Base-by-base conservation (phyloP, 2,888 invertebrate species). In the Pyrrhia umbra region DNA sequence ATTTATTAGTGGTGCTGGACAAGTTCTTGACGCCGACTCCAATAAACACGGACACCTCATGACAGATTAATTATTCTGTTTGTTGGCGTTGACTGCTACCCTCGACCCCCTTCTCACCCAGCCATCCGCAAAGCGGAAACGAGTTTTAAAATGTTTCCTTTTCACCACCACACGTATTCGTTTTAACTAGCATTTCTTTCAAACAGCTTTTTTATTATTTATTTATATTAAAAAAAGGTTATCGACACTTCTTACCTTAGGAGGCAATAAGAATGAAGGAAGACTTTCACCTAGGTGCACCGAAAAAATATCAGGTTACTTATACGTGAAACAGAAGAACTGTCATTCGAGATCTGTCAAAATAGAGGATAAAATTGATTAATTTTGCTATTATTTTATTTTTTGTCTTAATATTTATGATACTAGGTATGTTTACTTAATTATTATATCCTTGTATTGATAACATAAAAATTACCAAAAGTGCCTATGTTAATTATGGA, bases 21-120 rank as follows among this genome's bases (percentile, higher is more conserved):
- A 73, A 78, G 79, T 79, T 75, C 76, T 69, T 78, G 77, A 80
- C 76, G 73, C 68, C 55, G 58, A 72, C 65, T 67, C 59, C 83
- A 77, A 84, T 81, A 77, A 80, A 77, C 78, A 70, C 82, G 77
- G 86, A 87, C 84, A 85, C 82, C 85, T 84, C 87, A 82, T 88
- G 89, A 88, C 87, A 88, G 85, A 88, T 90, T 90, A 88, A 90
- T 90, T 88, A 90, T 88, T 88, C 88, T 74, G 83, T 87, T 87
- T 88, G 87, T 79, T 74, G 80, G 77, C 68, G 73, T 65, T 73
- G 72, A 75, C 58, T 58, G 55, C 59, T 56, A 57, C 50, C 13
- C 42, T 49, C 61, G 27, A 66, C 27, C 46, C 52, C 51, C 43
- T 65, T 25, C 27, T 54, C 62, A 50, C 60, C 5, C 50, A 55